Evolutionary conservation across 2,888 invertebrate species (phyloP).

Genomic region (Synanthedon andrenaeformis): DNA sequence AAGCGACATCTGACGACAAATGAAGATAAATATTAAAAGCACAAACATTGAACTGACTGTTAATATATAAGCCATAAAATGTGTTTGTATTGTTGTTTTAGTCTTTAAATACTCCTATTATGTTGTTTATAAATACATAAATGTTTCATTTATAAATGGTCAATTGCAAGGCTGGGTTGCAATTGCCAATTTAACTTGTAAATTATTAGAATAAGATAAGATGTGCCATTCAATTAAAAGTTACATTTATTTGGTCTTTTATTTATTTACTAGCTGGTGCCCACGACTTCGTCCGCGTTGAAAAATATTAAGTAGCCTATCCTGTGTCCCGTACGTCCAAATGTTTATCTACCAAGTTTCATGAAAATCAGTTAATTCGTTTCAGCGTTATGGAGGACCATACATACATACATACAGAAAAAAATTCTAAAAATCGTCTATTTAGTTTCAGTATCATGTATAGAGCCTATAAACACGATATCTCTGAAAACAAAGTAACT

Average conservation of each 20-base stretch:
- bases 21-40: conserved; percentile 22
- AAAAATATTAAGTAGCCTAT: no score
- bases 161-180: conserved; percentile 67
- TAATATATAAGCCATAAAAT: conserved; percentile 11
- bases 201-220: conserved; percentile 34
- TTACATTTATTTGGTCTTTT: not conserved
- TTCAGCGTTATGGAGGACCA: no score
- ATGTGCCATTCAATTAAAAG: conserved; percentile 34
- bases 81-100: conserved; percentile 4
- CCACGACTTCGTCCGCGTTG: no score
- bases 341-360: no score
- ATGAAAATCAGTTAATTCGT: no score
- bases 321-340: no score
- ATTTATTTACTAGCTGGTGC: no score
- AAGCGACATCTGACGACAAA: conserved; percentile 39
- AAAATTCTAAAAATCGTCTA: no score
- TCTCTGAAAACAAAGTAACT: no score
- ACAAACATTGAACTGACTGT: conserved; percentile 38
- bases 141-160: conserved; percentile 12
- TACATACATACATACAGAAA: no score
- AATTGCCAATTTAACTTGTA: conserved; percentile 43
- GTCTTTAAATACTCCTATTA: conserved; percentile 5
- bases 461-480: no score
- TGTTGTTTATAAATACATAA: conserved; percentile 6
- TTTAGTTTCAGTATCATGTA: no score